A percentile compares a stretch with the other conserved stretches of the same genome.
These are phyloP conservation scores for Holothuria scabra DNA, from an alignment of 53 echinoderm and acorn worm genomes.

Conservation along the genomic window DNA sequence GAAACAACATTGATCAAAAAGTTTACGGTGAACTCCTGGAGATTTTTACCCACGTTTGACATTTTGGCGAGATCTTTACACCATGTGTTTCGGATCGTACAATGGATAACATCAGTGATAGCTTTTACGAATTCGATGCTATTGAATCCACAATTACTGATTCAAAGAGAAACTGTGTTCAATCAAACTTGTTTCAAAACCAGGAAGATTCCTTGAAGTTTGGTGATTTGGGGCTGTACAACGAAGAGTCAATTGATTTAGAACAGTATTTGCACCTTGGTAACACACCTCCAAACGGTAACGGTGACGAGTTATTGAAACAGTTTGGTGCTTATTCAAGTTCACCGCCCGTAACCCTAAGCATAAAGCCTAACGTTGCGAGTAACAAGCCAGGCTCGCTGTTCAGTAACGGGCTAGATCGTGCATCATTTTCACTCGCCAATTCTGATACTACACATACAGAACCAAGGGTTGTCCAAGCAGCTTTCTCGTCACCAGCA, in stretches of 20 bases:
- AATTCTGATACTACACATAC: not conserved
- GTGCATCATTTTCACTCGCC: not conserved
- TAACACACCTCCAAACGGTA: constrained; percentile 41
- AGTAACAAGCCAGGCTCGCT: no score
- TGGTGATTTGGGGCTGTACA: constrained; percentile 34
- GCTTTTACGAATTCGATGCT: constrained; percentile 38
- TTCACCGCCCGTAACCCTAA: constrained; percentile 38
- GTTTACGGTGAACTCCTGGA: not conserved
- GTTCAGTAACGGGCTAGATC: constrained; percentile 9
- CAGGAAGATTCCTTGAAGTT: constrained; percentile 17
- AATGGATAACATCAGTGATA: constrained; percentile 44
- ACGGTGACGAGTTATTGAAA: constrained; percentile 41
- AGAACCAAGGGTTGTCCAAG: constrained; percentile 15
- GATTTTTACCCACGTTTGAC: not conserved
- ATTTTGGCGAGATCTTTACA: constrained; percentile 2
- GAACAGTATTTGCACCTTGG: constrained; percentile 41
- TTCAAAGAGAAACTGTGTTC: constrained; percentile 2
- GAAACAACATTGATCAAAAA: not conserved
- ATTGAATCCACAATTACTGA: constrained; percentile 20
- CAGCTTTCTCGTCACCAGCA: not conserved
- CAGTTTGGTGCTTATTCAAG: constrained; percentile 49
- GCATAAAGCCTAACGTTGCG: constrained; percentile 12
- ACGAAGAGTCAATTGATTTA: constrained; percentile 49
- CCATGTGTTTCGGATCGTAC: constrained; percentile 38
- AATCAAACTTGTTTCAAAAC: constrained; percentile 23